Evolutionary conservation across 2,113 vertebrate species (phyloP).

Genomic region (Aspiorhynchus laticeps): DNA sequence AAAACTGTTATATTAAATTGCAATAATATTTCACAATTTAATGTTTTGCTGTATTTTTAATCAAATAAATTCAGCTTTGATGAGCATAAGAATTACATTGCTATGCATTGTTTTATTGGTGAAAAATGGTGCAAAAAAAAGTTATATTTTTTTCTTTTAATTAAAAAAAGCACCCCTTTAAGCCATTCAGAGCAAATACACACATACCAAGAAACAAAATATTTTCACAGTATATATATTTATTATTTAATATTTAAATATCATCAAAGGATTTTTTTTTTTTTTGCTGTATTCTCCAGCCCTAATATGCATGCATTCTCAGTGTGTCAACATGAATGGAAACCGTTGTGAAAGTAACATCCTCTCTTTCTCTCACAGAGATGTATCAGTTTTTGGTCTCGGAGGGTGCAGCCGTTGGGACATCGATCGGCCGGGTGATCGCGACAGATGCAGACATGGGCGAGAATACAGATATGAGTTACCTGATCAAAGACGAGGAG

Average conservation of each 20-base stretch:
- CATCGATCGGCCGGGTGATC: conserved; percentile 87
- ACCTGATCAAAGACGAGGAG: conserved; percentile 88
- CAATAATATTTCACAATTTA: background rate
- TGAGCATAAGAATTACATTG: background rate
- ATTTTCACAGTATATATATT: background rate
- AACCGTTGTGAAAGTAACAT: background rate
- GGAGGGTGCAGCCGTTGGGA: conserved; percentile 85
- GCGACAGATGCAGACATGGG: conserved; percentile 93
- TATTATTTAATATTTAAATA: background rate
- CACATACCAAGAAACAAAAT: background rate
- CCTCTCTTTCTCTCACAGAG: conserved; percentile 74
- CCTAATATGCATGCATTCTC: background rate
- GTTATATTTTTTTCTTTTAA: too few relatives aligned
- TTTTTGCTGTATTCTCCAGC: background rate
- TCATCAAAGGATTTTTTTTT: background rate
- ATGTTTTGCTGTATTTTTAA: background rate
- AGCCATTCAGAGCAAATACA: background rate
- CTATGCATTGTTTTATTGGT: too few relatives aligned
- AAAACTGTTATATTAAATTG: background rate
- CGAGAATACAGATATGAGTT: conserved; percentile 97
- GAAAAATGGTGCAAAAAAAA: background rate
- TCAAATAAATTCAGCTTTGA: background rate
- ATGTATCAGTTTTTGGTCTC: conserved; percentile 95
- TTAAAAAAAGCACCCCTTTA: background rate
- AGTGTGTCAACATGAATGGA: background rate